These are phyloP conservation scores for Sarcophaga bullata DNA, from an alignment of 1,140 invertebrate species.

Conservation along the genomic window DNA sequence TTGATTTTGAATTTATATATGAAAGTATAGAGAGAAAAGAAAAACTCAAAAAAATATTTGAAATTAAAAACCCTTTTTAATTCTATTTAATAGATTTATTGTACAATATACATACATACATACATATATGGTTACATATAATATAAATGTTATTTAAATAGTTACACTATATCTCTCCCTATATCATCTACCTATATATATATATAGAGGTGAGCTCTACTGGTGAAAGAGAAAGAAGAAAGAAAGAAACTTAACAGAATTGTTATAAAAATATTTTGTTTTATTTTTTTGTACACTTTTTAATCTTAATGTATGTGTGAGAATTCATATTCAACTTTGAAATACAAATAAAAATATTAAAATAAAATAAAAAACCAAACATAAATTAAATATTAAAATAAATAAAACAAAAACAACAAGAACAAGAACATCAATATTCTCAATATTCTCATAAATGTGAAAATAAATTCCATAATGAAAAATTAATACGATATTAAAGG, in stretches of 20 bases:
- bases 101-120: too few relatives aligned
- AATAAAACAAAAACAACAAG: not conserved
- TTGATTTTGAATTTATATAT: not conserved
- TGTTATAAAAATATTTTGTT: not conserved
- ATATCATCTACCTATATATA: not conserved
- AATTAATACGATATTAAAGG: not conserved
- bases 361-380: not conserved
- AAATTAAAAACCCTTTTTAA: not conserved
- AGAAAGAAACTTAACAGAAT: conserved; percentile 4
- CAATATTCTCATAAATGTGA: conserved; percentile 4
- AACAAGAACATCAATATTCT: not conserved
- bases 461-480: conserved; percentile 1
- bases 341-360: not conserved
- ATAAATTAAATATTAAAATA: not conserved
- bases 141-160: not conserved
- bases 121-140: not conserved
- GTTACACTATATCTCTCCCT: not conserved
- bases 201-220: not conserved
- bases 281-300: not conserved
- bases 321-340: conserved; percentile 3
- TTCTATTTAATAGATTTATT: conserved; percentile 22
- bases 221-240: not conserved
- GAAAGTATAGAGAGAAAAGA: not conserved
- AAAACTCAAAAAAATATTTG: not conserved
- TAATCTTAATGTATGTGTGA: not conserved